Evolutionary conservation across 37 sponge, comb jelly and placozoan genomes (phyloP).

Genomic region (Chondrilla cf. caribensis): DNA sequence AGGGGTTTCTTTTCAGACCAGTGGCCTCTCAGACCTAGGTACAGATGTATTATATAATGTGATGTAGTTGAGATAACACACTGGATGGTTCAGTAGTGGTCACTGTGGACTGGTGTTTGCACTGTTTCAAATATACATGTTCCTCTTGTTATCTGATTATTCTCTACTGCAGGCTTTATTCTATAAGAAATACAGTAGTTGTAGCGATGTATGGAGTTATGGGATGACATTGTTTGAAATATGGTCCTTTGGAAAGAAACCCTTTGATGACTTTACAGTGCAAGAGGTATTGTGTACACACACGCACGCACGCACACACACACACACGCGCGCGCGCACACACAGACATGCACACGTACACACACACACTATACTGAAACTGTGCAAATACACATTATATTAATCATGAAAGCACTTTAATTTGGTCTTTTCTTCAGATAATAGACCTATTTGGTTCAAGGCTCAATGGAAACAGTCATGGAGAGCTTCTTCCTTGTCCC

Average conservation of each 20-base stretch:
- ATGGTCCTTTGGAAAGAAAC: neutral
- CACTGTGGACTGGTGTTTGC: too few relatives aligned
- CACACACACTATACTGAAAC: neutral
- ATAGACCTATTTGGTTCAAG: neutral
- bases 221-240: neutral
- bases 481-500: too few relatives aligned
- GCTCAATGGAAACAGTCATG: neutral
- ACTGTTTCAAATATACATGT: too few relatives aligned
- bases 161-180: neutral
- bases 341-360: constrained; percentile 23
- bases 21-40: too few relatives aligned
- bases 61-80: too few relatives aligned
- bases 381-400: neutral
- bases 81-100: too few relatives aligned
- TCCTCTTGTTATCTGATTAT: too few relatives aligned
- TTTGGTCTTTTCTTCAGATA: neutral
- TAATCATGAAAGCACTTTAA: neutral
- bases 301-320: constrained; percentile 15
- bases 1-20: too few relatives aligned
- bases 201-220: neutral
- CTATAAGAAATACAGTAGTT: neutral
- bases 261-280: neutral
- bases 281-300: neutral
- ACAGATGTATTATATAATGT: too few relatives aligned
- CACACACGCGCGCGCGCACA: constrained; percentile 28